These are phyloP conservation scores for Tachypleus tridentatus DNA, from an alignment of 1,140 invertebrate genomes.

Conservation along the genomic window DNA sequence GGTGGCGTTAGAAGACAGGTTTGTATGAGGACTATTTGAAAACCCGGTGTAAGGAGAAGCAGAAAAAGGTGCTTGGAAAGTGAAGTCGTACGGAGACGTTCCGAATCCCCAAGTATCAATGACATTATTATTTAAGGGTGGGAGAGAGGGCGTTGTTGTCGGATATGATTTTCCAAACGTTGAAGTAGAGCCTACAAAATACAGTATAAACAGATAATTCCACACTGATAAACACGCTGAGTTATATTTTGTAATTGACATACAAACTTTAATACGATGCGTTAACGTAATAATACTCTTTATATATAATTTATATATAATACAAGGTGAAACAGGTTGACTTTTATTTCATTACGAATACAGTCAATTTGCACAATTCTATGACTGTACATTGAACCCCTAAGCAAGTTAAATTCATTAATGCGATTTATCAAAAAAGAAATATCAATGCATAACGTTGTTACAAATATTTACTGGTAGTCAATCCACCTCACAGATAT, in stretches of 20 bases:
- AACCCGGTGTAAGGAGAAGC: constrained; percentile 16
- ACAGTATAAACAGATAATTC: neutral
- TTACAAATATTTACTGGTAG: too few species aligned
- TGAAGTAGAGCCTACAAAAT: constrained; percentile 5
- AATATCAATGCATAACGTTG: too few species aligned
- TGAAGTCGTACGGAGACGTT: constrained; percentile 15
- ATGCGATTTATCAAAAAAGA: too few species aligned
- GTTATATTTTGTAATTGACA: neutral
- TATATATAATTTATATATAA: too few species aligned
- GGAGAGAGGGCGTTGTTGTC: constrained; percentile 11
- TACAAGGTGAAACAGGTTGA: too few species aligned
- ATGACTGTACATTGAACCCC: too few species aligned
- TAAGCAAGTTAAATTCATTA: too few species aligned
- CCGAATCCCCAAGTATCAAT: constrained; percentile 12
- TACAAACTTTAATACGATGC: too few species aligned
- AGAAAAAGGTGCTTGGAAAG: constrained; percentile 12
- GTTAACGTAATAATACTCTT: too few species aligned
- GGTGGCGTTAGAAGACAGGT: neutral
- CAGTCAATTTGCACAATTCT: too few species aligned
- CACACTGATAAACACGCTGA: neutral
- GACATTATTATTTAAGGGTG: constrained; percentile 12
- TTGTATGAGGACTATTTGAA: constrained; percentile 13
- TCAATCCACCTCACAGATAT: too few species aligned
- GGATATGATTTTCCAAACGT: constrained; percentile 8
- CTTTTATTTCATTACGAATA: too few species aligned